Evolutionary conservation across 2,113 vertebrate species (phyloP).

Genomic region (Campylomormyrus numenius): DNA sequence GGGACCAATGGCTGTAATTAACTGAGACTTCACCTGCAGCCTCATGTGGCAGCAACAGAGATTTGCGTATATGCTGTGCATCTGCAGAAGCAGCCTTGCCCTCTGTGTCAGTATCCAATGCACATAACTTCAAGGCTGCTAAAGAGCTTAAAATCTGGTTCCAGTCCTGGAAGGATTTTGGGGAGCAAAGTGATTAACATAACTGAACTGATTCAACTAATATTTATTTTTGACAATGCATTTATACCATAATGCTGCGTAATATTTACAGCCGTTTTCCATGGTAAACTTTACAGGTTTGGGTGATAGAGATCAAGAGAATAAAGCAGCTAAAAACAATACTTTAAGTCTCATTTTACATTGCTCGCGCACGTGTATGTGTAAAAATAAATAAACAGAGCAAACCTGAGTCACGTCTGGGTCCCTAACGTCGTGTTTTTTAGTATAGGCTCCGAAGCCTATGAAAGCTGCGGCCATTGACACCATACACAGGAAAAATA

Average conservation of each 20-base stretch:
- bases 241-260: neutral
- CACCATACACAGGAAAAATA: conserved; percentile 59
- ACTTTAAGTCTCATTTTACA: neutral
- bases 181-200: neutral
- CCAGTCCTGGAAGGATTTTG: conserved; percentile 56
- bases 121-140: conserved; percentile 51
- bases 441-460: conserved; percentile 47
- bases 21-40: conserved; percentile 16
- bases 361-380: neutral
- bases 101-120: conserved; percentile 32
- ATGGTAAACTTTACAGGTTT: neutral
- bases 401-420: conserved; percentile 55
- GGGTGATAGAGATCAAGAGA: neutral
- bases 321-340: neutral
- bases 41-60: conserved; percentile 23
- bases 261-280: neutral
- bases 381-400: neutral
- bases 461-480: conserved; percentile 54
- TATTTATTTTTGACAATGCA: neutral
- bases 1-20: conserved; percentile 30
- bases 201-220: neutral
- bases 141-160: conserved; percentile 55
- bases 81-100: neutral
- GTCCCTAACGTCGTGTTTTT: conserved; percentile 51
- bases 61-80: neutral